Base-by-base conservation (phyloP, 2,113 vertebrate species). In the Ivindomyrus marchei region DNA sequence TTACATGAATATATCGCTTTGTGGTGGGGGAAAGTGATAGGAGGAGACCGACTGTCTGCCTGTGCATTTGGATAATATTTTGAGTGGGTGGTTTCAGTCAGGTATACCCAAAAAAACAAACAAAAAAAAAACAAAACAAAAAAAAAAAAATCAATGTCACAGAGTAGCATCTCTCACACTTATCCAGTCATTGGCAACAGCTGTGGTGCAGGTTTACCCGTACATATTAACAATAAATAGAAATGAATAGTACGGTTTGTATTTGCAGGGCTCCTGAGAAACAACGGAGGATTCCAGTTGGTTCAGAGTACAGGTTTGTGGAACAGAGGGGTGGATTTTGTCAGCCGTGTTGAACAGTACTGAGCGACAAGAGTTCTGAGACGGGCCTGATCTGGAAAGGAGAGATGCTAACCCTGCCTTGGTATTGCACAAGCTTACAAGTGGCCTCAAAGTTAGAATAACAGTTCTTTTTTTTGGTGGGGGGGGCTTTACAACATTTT, bases 261-360 rank as follows among this genome's bases (percentile, higher is more conserved):
- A 90, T 42, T 77, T 46, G 77, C 47, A 47, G 80, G 88, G 85
- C 89, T 91, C 92, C 92, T 93, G 90, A 93, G 91, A 91, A 56
- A 88, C 39, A 83, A 90, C 87, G 24, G 19, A 39, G 90, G 83
- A 52, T 77, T 93, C 91, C 91, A 93, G 91, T 93, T 92, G 85
- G 58, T 86, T 83, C 89, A 92, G 87, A 74, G 88, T 42, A 90
- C 36, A 89, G 91, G 90, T 87, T 70, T 85, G 89, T 85, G 62
- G 62, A 3, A 4, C 8, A 66, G 8, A 27, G 24, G 27, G 39
- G 39, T 10, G 39, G 31, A 42, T 42, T 31, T 21, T 39, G 19
- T 39, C 70, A 45, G 49, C 49, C 13, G 74, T 80, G 17, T 42
- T 39, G 49, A 56, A 84, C 47, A 83, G 88, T 53, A 87, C 49